These are phyloP conservation scores for Nasonia giraulti DNA, from an alignment of 1,140 invertebrate genomes.

Conservation along the genomic window DNA sequence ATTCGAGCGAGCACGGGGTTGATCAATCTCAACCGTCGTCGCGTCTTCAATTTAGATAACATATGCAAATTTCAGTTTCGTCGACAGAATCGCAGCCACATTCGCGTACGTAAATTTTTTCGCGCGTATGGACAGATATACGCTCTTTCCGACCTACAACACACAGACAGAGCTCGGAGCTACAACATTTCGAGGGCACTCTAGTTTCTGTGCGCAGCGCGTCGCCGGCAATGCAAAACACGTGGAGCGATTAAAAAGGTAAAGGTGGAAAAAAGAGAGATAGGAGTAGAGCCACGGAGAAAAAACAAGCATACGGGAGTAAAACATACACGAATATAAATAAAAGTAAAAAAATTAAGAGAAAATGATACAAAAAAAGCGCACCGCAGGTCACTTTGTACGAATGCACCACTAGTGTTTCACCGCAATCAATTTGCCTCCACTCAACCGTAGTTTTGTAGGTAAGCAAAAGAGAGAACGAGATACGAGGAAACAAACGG, in stretches of 20 bases:
- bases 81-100: no score
- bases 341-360: not conserved
- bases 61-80: no score
- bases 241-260: not conserved
- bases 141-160: not conserved
- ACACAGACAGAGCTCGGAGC: not conserved
- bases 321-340: not conserved
- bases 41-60: no score
- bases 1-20: no score
- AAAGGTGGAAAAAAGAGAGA: not conserved
- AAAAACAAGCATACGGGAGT: not conserved
- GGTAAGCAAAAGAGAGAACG: not conserved
- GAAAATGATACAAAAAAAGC: constrained; percentile 10
- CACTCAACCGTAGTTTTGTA: constrained; percentile 28
- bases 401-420: constrained; percentile 46
- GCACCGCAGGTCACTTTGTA: constrained; percentile 33
- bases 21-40: no score
- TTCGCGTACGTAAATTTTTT: not conserved
- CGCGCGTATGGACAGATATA: not conserved
- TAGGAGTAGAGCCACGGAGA: no score
- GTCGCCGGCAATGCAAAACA: not conserved
- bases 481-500: not conserved
- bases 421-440: constrained; percentile 40
- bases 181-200: not conserved
- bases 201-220: not conserved